Evolutionary conservation across 2,888 invertebrate species (phyloP), one percentile per base, ranked within the genome.

Genomic region (Amorpha juglandis): DNA sequence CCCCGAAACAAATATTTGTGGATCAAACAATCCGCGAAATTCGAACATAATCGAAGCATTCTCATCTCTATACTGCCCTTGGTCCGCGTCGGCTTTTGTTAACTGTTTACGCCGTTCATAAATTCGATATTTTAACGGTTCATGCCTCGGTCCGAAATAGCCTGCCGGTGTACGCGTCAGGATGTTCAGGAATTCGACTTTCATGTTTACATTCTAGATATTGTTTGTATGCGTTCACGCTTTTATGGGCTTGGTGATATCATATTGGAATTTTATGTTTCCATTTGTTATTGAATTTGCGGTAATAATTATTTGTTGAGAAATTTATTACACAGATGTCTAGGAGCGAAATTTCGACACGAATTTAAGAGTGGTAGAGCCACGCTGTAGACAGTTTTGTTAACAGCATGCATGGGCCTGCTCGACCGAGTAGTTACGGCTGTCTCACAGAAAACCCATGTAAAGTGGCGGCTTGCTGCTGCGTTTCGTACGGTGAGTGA

Each of bases 101-200:
- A 68, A 45, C 64, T 73, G 72, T 74, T 76, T 73, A 77, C 73
- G 66, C 71, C 75, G 35, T 73, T 76, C 75, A 79, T 81, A 80
- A 80, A 80, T 72, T 71, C 53, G 69, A 77, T 72, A 74, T 71
- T 78, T 76, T 76, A 78, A 76, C 72, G 72, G 62, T 62, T 19
- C 19, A 50, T 68, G 58, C 66, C 53, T 70, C 58, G 42, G 27
- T 19, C 58, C 58, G 58, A 58, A 58, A 58, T 63, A 63, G 48
- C 63, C n/a, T n/a, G n/a, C 38, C 38, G 38, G 38, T 21, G 50
- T 45, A 45, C 42, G n/a, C 33, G 14, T 53, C 27, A 53, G 53
- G 53, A 53, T 53, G 53, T 19, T 42, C 58, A 12, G 42, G 58
- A 58, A 42, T 58, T 42, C 42, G 58, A 19, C 58, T 8, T 38